Conservation (phyloP, 2,888 invertebrate genomes). For the Autographa gamma region DNA sequence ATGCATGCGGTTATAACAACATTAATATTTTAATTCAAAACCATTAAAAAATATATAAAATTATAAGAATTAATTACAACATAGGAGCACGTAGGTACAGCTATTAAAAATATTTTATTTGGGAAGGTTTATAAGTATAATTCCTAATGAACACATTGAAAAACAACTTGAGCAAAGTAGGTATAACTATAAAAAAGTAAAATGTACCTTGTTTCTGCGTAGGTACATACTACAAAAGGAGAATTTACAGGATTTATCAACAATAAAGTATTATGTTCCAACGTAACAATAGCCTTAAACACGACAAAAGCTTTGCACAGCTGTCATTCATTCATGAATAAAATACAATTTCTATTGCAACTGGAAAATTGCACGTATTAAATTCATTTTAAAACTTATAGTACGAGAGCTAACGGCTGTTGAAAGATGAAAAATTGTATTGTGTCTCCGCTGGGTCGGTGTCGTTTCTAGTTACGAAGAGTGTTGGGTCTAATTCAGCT, state of each 20-base stretch:
- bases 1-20: too few relatives aligned
- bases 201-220: background rate
- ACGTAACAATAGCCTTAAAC: constrained; percentile 31
- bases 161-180: too few relatives aligned
- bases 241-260: background rate
- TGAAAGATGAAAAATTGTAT: constrained; percentile 42
- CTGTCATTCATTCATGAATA: constrained; percentile 18
- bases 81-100: too few relatives aligned
- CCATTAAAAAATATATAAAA: too few relatives aligned
- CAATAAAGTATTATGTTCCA: constrained; percentile 7
- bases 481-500: constrained; percentile 68
- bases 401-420: constrained; percentile 34
- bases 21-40: too few relatives aligned
- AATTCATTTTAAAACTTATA: constrained; percentile 32
- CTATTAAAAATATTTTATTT: too few relatives aligned
- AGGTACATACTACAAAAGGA: background rate
- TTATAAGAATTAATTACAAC: too few relatives aligned
- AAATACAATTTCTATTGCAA: constrained; percentile 34
- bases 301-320: constrained; percentile 7
- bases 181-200: background rate
- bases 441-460: constrained; percentile 39
- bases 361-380: constrained; percentile 27
- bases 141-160: too few relatives aligned
- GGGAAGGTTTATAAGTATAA: too few relatives aligned
- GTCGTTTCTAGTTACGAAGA: constrained; percentile 64